Evolutionary conservation across 2,888 invertebrate species (phyloP), one percentile per base, ranked within the genome.

Genomic region (Pheosia tremula): DNA sequence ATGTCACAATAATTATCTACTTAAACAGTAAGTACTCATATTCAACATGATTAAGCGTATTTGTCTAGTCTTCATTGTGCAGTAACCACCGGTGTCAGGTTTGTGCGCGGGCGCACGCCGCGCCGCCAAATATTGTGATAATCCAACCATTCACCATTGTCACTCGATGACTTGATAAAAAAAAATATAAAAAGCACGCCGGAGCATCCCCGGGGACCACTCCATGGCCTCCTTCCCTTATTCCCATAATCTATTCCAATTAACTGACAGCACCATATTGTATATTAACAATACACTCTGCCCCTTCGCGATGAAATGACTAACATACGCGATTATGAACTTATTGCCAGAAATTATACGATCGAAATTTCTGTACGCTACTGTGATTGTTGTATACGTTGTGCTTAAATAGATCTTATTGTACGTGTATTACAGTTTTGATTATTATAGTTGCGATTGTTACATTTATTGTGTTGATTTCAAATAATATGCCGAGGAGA

Each of bases 171-270:
- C 92, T 93, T 87, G 92, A 89, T 91, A 91, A 93, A 93, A 87
- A 87, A 56, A 91, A 88, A 79, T 83, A 84, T 81, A 84, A 86
- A 88, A 85, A 78, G 84, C 81, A 69, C 79, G 75, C 72, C 74
- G 68, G 69, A 68, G 64, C 85, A 83, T 89, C 93, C 93, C 91
- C 71, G 80, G 87, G 86, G 90, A 85, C 81, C 83, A 84, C 85
- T 87, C 85, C 72, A 81, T 76, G 75, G 71, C 77, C 84, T 83
- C 83, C 84, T 87, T 89, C 89, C 86, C 89, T 89, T 81, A 89
- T 92, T 93, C 93, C 93, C 93, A 93, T 93, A 92, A 93, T 93
- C 93, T 93, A 93, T 93, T 93, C 93, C 93, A 93, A 93, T 93
- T 93, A 93, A 93, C 91, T 93, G 93, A 93, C 93, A 93, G 92